Evolutionary conservation across 2,888 invertebrate genomes (phyloP), one percentile per base, ranked within the genome.

Genomic region (Drosophila multiciliata): DNA sequence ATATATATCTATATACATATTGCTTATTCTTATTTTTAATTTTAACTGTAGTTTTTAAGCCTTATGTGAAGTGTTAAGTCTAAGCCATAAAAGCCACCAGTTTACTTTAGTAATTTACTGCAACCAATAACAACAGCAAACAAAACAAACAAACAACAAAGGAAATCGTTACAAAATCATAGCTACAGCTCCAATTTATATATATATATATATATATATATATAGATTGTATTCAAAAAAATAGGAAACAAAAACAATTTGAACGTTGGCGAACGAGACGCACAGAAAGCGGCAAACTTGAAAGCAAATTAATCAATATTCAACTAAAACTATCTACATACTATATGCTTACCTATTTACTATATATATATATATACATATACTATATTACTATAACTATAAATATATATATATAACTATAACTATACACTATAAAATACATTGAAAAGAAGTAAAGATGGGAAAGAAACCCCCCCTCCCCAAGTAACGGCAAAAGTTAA

Each of bases 11-110:
- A 36, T 50, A 40, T 73, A 64, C 35, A 59, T 29, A 36, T 53
- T 74, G 59, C 55, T 57, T 60, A 75, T 52, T 57, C 49, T 68
- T 57, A 60, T 74, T 54, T 48, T 23, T 61, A 65, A 58, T 69
- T 49, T 58, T 77, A 82, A 64, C 36, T 11, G 26, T 78, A 78
- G 59, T 36, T 29, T 29, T 29, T 78, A 79, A 79, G 82, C 59
- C 49, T 73, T 65, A 79, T 82, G 77, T 81, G 83, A 83, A 81
- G 76, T 78, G 73, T 81, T 82, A 83, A 84, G 75, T 81, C 71
- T 81, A 83, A 84, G 82, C 82, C 82, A 84, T 87, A 83, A 83
- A 83, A 86, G 83, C 84, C 87, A 85, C 87, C 89, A 88, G 83
- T 88, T 87, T 85, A 85, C 73, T 86, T 85, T 87, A 87, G 79